These are phyloP conservation scores for Tyrophagus putrescentiae DNA, from an alignment of 1,140 invertebrate genomes.

Conservation along the genomic window DNA sequence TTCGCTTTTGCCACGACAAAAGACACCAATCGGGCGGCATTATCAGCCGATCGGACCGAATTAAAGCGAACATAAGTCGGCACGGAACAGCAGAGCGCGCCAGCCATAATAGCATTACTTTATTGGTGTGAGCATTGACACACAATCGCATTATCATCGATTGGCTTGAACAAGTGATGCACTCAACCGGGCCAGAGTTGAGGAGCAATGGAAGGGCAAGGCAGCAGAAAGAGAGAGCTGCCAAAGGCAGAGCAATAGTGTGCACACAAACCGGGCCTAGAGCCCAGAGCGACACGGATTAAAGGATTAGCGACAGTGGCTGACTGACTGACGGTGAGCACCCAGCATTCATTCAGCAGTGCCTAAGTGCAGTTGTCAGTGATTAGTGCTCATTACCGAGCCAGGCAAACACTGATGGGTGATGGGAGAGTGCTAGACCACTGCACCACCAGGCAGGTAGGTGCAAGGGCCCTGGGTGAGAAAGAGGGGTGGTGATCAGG, in stretches of 20 bases:
- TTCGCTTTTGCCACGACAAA: slow-evolving; percentile 4
- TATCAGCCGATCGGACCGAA: slow-evolving; percentile 4
- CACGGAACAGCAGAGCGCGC: neutral
- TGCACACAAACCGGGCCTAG: too few relatives aligned
- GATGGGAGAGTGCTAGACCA: too few relatives aligned
- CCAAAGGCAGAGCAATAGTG: too few relatives aligned
- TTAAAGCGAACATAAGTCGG: slow-evolving; percentile 11
- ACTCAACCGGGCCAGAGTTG: neutral
- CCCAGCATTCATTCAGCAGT: too few relatives aligned
- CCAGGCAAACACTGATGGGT: too few relatives aligned
- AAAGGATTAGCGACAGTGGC: neutral
- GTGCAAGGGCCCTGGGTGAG: too few relatives aligned
- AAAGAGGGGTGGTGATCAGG: too few relatives aligned
- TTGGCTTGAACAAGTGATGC: neutral
- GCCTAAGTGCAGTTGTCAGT: neutral
- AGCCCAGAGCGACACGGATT: neutral
- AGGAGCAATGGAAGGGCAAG: too few relatives aligned
- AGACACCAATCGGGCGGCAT: slow-evolving; percentile 11
- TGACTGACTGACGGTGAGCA: too few relatives aligned
- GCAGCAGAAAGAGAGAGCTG: too few relatives aligned
- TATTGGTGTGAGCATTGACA: slow-evolving; percentile 7
- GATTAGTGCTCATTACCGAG: slow-evolving; percentile 11
- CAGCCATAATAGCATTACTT: slow-evolving; percentile 8
- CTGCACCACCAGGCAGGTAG: too few relatives aligned
- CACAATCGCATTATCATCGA: slow-evolving; percentile 11